Base-by-base conservation (phyloP, 1,140 invertebrate genomes). In the Drosophila watanabei region DNA sequence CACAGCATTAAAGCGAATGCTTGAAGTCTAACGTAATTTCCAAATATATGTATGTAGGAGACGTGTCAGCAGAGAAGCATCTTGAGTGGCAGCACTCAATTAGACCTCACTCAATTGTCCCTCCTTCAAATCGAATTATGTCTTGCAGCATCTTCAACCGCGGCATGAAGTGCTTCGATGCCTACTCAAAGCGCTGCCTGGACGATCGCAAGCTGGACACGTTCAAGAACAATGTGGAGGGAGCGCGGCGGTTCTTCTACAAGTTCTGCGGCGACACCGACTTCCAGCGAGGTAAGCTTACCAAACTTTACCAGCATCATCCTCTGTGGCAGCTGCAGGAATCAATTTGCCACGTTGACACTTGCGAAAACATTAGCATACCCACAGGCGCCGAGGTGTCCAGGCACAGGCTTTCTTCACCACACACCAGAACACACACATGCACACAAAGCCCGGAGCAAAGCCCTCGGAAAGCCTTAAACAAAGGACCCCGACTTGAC, bases 101-200 rank as follows among this genome's bases (percentile, higher is more conserved):
- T 59, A 54, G 48, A 65, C 30, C 45, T 46, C 28, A 62, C 39
- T 57, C 57, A 57, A 79, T 61, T 58, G 54, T 71, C 16, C 37
- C 43, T 43, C 39, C 48, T 60, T 56, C 8, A 54, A 68, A 62
- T 77, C 68, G 62, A 43, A 70, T 79, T 78, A 37, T 62, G 13
- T 54, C 60, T 84, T 79, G 28, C 78, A 93, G 92, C 69, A 89
- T 93, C 62, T 93, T 93, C 65, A 79, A 90, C 58, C 80, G 78
- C 10, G 92, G 92, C 51, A 93, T 93, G 90, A 81, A 79, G 65
- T 93, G 92, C 59, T 93, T 93, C 49, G 92, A 93, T 64, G 78
- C 81, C 16, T 93, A 93, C 41, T 80, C 85, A 8, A 73, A 72
- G 28, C 87, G 86, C 16, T 93, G 92, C 58, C 57, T 93, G 5